A percentile compares a stretch with the other conserved stretches of the same genome.
Conservation (phyloP, 1,140 invertebrate species). For the Drosophila orosa region DNA sequence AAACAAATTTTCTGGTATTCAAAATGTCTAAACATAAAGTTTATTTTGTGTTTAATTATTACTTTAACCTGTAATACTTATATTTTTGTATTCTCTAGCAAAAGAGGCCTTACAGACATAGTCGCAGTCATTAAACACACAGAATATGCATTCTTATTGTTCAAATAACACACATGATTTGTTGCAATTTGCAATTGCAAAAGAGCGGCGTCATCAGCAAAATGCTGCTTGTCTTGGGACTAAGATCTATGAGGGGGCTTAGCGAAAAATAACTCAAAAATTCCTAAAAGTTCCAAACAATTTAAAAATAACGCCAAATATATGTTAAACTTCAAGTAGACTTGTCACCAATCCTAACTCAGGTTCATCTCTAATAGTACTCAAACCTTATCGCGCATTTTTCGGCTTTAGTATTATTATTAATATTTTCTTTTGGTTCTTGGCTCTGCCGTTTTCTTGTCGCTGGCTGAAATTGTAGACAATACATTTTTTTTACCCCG, state of each 20-base stretch:
- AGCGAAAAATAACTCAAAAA: too few relatives aligned
- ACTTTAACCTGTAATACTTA: neutral
- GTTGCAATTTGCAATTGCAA: too few relatives aligned
- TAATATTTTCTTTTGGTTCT: conserved; percentile 12
- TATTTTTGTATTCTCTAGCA: too few relatives aligned
- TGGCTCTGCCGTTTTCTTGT: conserved; percentile 18
- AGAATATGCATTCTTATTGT: too few relatives aligned
- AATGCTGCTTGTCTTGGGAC: too few relatives aligned
- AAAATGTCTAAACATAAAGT: neutral
- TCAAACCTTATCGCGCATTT: conserved; percentile 34
- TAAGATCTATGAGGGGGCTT: too few relatives aligned
- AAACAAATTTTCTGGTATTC: neutral
- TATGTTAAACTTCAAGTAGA: neutral
- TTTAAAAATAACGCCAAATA: too few relatives aligned
- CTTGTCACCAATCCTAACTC: neutral
- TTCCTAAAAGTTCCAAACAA: too few relatives aligned
- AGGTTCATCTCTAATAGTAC: neutral
- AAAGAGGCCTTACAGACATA: too few relatives aligned
- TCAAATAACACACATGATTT: too few relatives aligned
- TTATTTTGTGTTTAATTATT: neutral
- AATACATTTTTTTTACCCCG: conserved; percentile 35
- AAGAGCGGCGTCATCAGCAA: too few relatives aligned
- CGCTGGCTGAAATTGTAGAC: conserved; percentile 46
- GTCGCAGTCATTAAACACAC: too few relatives aligned
- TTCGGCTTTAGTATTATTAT: neutral